phyloP scores from a whole-genome alignment of 1,140 invertebrate species.

The Drosophila triauraria region DNA sequence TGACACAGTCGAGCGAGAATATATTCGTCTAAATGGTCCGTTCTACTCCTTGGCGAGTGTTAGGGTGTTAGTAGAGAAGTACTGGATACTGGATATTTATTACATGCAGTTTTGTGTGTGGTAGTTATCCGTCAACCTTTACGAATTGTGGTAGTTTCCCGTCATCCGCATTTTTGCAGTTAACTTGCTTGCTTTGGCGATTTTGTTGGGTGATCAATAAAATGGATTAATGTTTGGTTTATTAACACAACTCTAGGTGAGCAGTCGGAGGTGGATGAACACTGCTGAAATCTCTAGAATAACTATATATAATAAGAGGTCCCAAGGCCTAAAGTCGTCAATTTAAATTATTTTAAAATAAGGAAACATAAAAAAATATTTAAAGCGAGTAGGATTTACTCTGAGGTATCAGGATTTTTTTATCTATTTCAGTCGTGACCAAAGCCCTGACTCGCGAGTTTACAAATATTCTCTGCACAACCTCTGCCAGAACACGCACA shows the following conservation, averaged over 20 bases:
- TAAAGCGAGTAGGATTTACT: neutral
- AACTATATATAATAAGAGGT: neutral
- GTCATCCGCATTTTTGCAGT: constrained; percentile 34
- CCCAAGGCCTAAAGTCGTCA: no score
- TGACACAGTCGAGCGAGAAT: constrained; percentile 48
- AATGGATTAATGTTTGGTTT: constrained; percentile 1
- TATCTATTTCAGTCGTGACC: no score
- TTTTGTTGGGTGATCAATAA: constrained; percentile 28
- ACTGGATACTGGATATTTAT: constrained; percentile 21
- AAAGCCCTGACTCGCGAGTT: no score
- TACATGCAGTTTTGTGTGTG: constrained; percentile 37
- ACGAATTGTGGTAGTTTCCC: constrained; percentile 36
- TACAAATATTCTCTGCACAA: no score
- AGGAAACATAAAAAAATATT: neutral
- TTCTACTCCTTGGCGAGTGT: constrained; percentile 45
- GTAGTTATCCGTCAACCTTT: constrained; percentile 38
- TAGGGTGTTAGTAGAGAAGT: constrained; percentile 37
- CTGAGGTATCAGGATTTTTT: neutral
- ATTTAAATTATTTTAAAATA: neutral
- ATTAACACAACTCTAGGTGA: constrained; percentile 24
- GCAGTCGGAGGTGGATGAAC: constrained; percentile 16
- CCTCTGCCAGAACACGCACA: no score
- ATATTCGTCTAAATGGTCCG: constrained; percentile 51
- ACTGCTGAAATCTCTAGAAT: constrained; percentile 43
- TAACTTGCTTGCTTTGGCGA: constrained; percentile 38